A percentile compares a stretch with the other conserved stretches of the same genome.
Conservation (phyloP, 53 echinoderm and acorn worm genomes). For the Crossaster papposus region DNA sequence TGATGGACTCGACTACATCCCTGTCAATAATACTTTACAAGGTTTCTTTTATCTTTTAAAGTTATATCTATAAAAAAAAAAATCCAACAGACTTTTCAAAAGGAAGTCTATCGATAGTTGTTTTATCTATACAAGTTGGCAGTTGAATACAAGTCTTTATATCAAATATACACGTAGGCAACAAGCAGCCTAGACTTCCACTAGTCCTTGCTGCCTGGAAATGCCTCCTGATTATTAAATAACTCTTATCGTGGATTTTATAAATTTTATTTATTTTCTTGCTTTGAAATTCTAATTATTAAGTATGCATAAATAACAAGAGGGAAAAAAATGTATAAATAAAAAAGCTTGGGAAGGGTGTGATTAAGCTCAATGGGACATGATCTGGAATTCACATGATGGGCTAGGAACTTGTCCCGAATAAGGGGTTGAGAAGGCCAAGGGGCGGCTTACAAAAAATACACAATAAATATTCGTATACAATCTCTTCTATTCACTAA, state of each 20-base stretch:
- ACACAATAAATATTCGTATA: neutral
- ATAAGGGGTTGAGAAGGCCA: no score
- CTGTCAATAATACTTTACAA: slow-evolving; percentile 65
- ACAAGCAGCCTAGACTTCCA: neutral
- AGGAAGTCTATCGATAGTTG: slow-evolving; percentile 40
- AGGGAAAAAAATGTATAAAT: neutral
- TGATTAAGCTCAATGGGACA: neutral
- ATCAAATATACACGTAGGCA: slow-evolving; percentile 47
- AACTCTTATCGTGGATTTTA: neutral
- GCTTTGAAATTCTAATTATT: neutral
- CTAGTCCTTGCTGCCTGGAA: neutral
- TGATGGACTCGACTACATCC: no score
- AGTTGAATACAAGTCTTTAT: slow-evolving; percentile 54
- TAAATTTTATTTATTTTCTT: neutral
- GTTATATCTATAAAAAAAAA: slow-evolving; percentile 53
- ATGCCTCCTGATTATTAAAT: slow-evolving; percentile 13
- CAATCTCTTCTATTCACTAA: neutral
- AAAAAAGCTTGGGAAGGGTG: neutral
- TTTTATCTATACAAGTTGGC: slow-evolving; percentile 55
- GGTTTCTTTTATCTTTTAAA: slow-evolving; percentile 33
- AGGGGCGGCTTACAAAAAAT: neutral
- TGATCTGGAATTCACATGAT: no score
- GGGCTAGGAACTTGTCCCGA: no score
- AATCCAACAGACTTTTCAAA: slow-evolving; percentile 44
- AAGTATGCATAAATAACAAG: slow-evolving; percentile 26